Evolutionary conservation across 2,113 vertebrate genomes (phyloP), one percentile per base, ranked within the genome.

Genomic region (Datnioides undecimradiatus): DNA sequence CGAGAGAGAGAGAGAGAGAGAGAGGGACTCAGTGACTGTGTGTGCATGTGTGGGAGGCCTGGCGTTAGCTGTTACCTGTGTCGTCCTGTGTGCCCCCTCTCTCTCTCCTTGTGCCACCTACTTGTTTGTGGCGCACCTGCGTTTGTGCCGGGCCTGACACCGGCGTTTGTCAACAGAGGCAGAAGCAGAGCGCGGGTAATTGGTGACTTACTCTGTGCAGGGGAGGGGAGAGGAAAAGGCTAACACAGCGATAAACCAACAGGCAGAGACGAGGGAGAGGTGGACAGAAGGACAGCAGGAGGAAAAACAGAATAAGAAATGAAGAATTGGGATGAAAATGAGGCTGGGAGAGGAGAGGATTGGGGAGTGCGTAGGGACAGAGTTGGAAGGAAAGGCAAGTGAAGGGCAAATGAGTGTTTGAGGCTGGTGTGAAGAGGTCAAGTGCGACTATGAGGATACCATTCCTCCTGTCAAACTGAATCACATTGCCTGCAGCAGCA

Each of bases 41-140:
- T 40, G 73, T 71, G 72, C 29, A 10, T 67, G 87, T 70, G 91
- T 91, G 81, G 87, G 90, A 82, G 88, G 90, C 85, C 87, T 77
- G 78, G 73, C 73, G 78, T 91, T 87, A 89, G 80, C 83, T 79
- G 84, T 51, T 91, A 73, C 87, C 90, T 73, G 74, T 78, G 64
- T 79, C 78, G 70, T 85, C 90, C 87, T 51, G 80, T 48, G 38
- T 83, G 91, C 90, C 87, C 91, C 78, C 83, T 77, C 76, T 59
- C 64, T 62, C 76, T 71, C 68, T 67, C 82, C 48, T 71, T 16
- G 72, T 89, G 91, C 92, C 91, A 91, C 87, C 88, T 91, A 90
- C 93, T 90, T 91, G 91, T 94, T 94, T 91, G 88, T 84, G 88
- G 88, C 80, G 83, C 87, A 87, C 90, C 87, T 73, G 91, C 67